A percentile compares a stretch with the other conserved stretches of the same genome.
Conservation (phyloP, 1,140 invertebrate genomes). For the Macrobrachium rosenbergii region DNA sequence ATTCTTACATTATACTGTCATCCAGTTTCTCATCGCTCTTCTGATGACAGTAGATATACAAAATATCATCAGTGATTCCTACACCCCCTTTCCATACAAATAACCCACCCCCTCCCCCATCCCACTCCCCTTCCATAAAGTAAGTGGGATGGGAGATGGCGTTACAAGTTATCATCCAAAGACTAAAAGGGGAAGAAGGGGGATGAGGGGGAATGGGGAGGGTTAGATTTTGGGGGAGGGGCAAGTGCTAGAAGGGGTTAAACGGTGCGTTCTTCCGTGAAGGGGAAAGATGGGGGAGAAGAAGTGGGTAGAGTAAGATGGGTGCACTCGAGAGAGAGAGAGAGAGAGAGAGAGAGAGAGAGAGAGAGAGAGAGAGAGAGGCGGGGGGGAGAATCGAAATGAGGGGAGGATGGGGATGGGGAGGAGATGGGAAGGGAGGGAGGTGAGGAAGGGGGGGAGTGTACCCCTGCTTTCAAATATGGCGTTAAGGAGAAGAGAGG, state of each 20-base stretch:
- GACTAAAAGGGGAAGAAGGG: neutral
- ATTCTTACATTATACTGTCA: no score
- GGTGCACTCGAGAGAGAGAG: neutral
- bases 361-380: neutral
- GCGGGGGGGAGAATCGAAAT: neutral
- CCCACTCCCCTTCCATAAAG: no score
- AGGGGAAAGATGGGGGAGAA: neutral
- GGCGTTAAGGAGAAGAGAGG: neutral
- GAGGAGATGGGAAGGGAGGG: neutral
- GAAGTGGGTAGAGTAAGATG: neutral
- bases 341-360: neutral
- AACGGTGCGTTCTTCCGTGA: slow-evolving; percentile 27
- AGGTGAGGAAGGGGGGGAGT: no score
- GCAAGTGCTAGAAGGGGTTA: slow-evolving; percentile 32
- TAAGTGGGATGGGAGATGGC: neutral
- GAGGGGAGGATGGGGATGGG: neutral
- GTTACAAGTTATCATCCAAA: neutral
- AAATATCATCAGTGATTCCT: no score
- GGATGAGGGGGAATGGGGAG: neutral
- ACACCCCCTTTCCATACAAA: neutral
- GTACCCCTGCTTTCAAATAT: neutral
- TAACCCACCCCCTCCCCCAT: neutral
- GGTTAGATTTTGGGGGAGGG: neutral
- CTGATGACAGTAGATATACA: no score
- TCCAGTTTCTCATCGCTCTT: no score